Base-by-base conservation (phyloP, 2,113 vertebrate species). In the Stictonetta naevosa region DNA sequence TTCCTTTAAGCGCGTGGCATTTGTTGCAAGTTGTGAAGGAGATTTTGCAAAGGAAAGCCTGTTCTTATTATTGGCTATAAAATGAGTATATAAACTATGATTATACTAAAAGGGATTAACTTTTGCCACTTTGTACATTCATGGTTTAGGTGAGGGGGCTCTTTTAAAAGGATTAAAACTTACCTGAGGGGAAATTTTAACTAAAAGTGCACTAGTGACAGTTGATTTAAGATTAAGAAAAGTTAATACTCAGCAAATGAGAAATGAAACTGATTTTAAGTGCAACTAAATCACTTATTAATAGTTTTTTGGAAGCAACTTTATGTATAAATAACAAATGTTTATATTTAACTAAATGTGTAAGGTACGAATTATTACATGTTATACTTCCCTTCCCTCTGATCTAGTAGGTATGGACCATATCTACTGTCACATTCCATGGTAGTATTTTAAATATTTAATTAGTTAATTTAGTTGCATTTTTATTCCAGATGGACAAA, bases 71-170 rank as follows among this genome's bases (percentile, higher is more conserved):
- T 96, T 97, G 98, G 98, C 96, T 97, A 98, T 97, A 92, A 98
- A 98, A 97, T 97, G 97, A 98, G 95, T 97, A 96, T 97, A 95
- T 98, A 98, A 98, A 98, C 98, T 98, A 97, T 96, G 98, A 98
- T 97, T 98, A 95, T 98, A 98, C 98, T 98, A 98, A 99, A 99
- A 98, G 98, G 98, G 98, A 99, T 98, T 98, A 97, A 98, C 98
- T 97, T 96, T 97, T 97, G 97, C 97, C 97, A 97, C 98, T 98
- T 98, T 98, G 98, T 99, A 98, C 98, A 98, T 98, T 98, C 98
- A 97, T 98, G 98, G 98, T 98, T 97, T 98, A 98, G 98, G 98
- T 98, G 98, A 98, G 98, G 98, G 98, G 98, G 98, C 98, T 98
- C 97, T 98, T 96, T 58, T 92, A 94, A 97, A 98, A 98, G 96